Evolutionary conservation across 2,797 vertebrate species (phyloP).

Genomic region (Lagodon rhomboides): DNA sequence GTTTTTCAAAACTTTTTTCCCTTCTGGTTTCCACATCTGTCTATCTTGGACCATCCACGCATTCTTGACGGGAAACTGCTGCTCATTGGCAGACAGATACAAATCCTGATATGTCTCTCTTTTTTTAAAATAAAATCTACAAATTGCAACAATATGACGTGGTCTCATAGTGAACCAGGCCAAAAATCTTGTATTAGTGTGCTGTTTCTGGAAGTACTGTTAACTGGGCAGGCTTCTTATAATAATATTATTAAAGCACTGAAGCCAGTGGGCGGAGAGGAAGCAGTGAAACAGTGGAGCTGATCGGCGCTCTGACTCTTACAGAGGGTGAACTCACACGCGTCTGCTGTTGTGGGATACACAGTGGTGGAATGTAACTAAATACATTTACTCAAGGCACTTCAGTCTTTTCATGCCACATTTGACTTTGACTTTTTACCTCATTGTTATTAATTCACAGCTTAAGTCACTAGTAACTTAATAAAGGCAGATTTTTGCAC

Average conservation of each 20-base stretch:
- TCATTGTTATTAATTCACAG: neutral
- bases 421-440: neutral
- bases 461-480: neutral
- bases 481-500: neutral
- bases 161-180: neutral
- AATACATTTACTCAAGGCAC: neutral
- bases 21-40: neutral
- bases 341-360: neutral
- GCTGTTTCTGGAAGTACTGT: neutral
- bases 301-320: neutral
- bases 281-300: slow-evolving; percentile 4
- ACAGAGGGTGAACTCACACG: neutral
- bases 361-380: neutral
- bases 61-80: neutral
- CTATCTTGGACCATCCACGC: neutral
- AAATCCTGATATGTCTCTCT: neutral
- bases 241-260: slow-evolving; percentile 27
- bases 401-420: neutral
- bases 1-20: slow-evolving; percentile 24
- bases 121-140: no score
- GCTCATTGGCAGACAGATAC: neutral
- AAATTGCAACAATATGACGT: neutral
- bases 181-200: neutral
- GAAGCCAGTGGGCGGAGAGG: neutral
- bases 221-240: neutral